Evolutionary conservation across 2,888 invertebrate species (phyloP), one percentile per base, ranked within the genome.

Genomic region (Hypomecis atomaria): DNA sequence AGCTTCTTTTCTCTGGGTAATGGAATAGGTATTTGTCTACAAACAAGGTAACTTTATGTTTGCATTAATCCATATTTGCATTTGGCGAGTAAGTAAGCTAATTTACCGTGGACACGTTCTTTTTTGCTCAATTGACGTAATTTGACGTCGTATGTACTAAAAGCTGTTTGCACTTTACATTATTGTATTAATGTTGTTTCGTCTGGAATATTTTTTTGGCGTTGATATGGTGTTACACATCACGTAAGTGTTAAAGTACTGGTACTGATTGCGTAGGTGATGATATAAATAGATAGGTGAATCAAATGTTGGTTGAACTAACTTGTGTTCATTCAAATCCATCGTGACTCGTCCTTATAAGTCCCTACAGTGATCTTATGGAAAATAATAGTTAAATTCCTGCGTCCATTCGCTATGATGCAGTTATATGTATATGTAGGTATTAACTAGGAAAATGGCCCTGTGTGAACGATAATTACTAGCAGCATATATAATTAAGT

Each of bases 11-110:
- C 38, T 44, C 48, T 33, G 23, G 23, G 50, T 40, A 56, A 67
- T 66, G 71, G 62, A 62, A 66, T 69, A n/a, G n/a, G n/a, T n/a
- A 62, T 71, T 70, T 68, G 59, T 62, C 11, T 44, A 49, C 63
- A 68, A 65, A 68, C 60, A 65, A 65, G 40, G 55, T 45, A 62
- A 63, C 64, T 64, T 69, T 62, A 50, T 63, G 48, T 58, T 53
- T 58, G 40, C 36, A 53, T 53, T 54, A 47, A 48, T 11, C 40
- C 7, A 49, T 56, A 49, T 56, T 62, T 50, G 61, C 11, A 55
- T 48, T 61, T 55, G 37, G 34, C 48, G 54, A 48, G 54, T 38
- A 61, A 34, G 38, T 56, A 23, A 47, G 40, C 62, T 62, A 48
- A 48, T 44, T 52, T 40, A 57, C 7, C 8, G 34, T 10, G 40